Base-by-base conservation (phyloP, 2,113 vertebrate genomes). In the Corvus cornix region DNA sequence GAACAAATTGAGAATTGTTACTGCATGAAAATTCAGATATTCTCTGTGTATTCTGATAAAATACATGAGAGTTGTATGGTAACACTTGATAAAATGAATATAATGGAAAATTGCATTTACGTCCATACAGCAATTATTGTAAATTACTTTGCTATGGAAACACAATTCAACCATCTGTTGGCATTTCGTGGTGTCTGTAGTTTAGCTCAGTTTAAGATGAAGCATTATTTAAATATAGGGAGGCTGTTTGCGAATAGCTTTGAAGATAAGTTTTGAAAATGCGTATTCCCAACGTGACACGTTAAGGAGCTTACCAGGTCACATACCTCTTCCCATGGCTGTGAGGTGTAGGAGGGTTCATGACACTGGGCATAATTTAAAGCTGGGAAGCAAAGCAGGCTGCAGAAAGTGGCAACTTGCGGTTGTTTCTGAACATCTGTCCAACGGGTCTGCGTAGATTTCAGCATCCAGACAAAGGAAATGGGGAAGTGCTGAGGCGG, bases 131-230 rank as follows among this genome's bases (percentile, higher is more conserved):
- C 98, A 98, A 98, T 98, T 98, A 98, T 98, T 98, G 98, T 98
- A 98, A 98, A 98, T 98, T 97, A 98, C 96, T 98, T 98, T 98
- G 97, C 98, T 98, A 98, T 98, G 98, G 98, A 98, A 98, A 98
- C 98, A 98, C 97, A 97, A 97, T 97, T 96, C 98, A 98, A 62
- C 98, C 98, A 98, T 98, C 98, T 98, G 97, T 97, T 98, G 98
- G 97, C 97, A 98, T 98, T 98, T 98, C 96, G 48, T 96, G 83
- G 96, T 96, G 95, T 95, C 97, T 95, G 95, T 94, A 95, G 95
- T 95, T 97, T 94, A 94, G 96, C 94, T 98, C 93, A 84, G 89
- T 98, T 98, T 95, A 97, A 96, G 96, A 97, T 95, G 93, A 96
- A 96, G 81, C 81, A 51, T 96, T 97, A 95, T 97, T 97, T 97